These are phyloP conservation scores for Dusona sp. DNA, from an alignment of 2,888 invertebrate genomes.

Conservation along the genomic window DNA sequence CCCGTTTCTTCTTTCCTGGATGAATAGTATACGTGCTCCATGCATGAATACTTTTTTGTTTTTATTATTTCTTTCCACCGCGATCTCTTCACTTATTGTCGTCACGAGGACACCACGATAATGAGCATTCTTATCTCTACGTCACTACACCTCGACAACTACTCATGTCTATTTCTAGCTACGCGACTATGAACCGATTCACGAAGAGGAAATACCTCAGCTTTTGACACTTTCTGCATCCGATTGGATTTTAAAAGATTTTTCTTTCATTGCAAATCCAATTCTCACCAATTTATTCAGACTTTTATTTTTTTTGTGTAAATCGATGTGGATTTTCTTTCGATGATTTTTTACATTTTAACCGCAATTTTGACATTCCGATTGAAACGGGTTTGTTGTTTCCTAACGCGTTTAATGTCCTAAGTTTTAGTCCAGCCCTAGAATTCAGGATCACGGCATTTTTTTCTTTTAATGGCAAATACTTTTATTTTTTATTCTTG, in stretches of 20 bases:
- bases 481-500: too few relatives aligned
- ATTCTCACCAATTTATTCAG: neutral
- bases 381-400: neutral
- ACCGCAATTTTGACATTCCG: neutral
- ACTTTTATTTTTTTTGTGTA: neutral
- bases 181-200: too few relatives aligned
- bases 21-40: slow-evolving; percentile 20
- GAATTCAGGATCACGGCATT: neutral
- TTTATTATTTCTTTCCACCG: slow-evolving; percentile 19
- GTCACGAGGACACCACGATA: slow-evolving; percentile 59
- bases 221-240: neutral
- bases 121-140: slow-evolving; percentile 66
- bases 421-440: neutral
- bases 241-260: neutral
- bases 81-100: slow-evolving; percentile 62
- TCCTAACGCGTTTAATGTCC: neutral
- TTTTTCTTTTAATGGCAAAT: too few relatives aligned
- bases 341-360: neutral
- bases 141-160: slow-evolving; percentile 5
- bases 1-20: slow-evolving; percentile 11
- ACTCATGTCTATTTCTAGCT: slow-evolving; percentile 6
- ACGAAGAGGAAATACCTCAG: neutral
- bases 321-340: neutral
- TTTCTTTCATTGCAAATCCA: neutral
- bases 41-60: slow-evolving; percentile 25